Percentiles rank a stretch among this genome's conserved stretches.
phyloP scores from a whole-genome alignment of 2,113 vertebrate genomes.

The Garra rufa region DNA sequence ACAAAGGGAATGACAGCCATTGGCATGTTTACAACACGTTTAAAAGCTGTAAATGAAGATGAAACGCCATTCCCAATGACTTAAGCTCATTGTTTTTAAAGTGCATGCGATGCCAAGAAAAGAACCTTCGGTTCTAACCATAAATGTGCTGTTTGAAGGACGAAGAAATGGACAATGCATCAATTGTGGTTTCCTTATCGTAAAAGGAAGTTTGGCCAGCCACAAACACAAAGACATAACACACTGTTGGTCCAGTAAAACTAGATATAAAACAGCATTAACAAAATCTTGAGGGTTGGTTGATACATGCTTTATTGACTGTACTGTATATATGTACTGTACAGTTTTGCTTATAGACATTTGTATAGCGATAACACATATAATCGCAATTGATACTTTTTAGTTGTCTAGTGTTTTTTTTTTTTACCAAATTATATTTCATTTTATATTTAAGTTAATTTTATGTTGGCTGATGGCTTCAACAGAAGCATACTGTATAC shows the following conservation, averaged over 20 bases:
- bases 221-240: background rate
- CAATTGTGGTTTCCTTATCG: background rate
- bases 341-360: background rate
- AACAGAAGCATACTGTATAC: background rate
- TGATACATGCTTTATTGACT: background rate
- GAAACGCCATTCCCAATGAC: background rate
- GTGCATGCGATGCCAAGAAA: background rate
- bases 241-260: background rate
- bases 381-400: no score
- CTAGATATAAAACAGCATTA: background rate
- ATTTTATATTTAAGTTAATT: no score
- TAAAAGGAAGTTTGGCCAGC: background rate
- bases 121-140: background rate
- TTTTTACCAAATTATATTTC: no score
- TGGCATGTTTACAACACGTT: constrained; percentile 1
- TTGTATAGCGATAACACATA: background rate
- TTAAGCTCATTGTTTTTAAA: background rate
- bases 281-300: background rate
- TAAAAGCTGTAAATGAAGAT: background rate
- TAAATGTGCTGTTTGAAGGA: background rate
- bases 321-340: background rate
- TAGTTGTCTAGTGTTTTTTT: no score
- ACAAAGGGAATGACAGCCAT: constrained; percentile 8
- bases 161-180: background rate
- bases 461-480: background rate